Evolutionary conservation across 1,140 invertebrate genomes (phyloP).

Genomic region (Zaprionus taronus): DNA sequence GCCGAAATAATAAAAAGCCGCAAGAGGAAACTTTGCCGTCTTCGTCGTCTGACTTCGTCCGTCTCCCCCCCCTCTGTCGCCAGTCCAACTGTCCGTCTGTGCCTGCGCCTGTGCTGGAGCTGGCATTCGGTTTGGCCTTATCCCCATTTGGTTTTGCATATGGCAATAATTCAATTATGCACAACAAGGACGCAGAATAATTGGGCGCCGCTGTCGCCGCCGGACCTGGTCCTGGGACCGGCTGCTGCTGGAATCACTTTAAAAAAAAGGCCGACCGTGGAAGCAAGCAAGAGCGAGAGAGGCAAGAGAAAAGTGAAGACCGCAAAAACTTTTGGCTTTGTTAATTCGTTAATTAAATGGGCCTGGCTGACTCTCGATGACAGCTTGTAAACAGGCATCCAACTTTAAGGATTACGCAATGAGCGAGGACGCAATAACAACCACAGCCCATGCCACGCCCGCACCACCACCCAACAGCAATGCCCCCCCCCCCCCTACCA

Average conservation of each 20-base stretch:
- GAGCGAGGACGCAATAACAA: slow-evolving; percentile 36
- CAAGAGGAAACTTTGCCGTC: slow-evolving; percentile 67
- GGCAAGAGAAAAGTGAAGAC: slow-evolving; percentile 11
- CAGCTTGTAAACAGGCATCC: slow-evolving; percentile 61
- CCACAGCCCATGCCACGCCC: neutral
- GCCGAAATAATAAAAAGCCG: slow-evolving; percentile 53
- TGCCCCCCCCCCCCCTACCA: neutral
- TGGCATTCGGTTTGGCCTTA: slow-evolving; percentile 16
- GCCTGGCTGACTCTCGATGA: slow-evolving; percentile 54
- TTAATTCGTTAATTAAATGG: slow-evolving; percentile 82
- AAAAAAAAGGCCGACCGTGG: slow-evolving; percentile 34
- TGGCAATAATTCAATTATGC: slow-evolving; percentile 83
- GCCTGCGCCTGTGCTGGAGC: slow-evolving; percentile 6
- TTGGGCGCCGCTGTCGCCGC: slow-evolving; percentile 46
- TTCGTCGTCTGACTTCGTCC: neutral
- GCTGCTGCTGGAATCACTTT: slow-evolving; percentile 58
- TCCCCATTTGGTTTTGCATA: slow-evolving; percentile 72
- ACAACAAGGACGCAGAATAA: slow-evolving; percentile 79
- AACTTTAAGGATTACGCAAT: slow-evolving; percentile 77
- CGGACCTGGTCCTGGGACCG: slow-evolving; percentile 3
- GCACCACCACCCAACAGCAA: neutral
- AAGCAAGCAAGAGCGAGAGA: neutral
- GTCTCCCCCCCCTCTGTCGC: slow-evolving; percentile 4
- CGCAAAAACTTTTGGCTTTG: slow-evolving; percentile 80
- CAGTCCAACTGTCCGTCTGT: slow-evolving; percentile 20